These are phyloP conservation scores for Bombyx mori DNA, from an alignment of 1,140 invertebrate species.

Conservation along the genomic window ASM3026992v2 NC_085111.1:11838001-11838500, in stretches of 20 bases:
- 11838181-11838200: slow-evolving; percentile 94
- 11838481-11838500: slow-evolving; percentile 97
- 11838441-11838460: slow-evolving; percentile 92
- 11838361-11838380: slow-evolving; percentile 97
- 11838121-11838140: slow-evolving; percentile 92
- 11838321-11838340: slow-evolving; percentile 97
- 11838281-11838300: slow-evolving; percentile 94
- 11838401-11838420: slow-evolving; percentile 92
- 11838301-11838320: slow-evolving; percentile 96
- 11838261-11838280: slow-evolving; percentile 97
- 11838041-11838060: slow-evolving; percentile 82
- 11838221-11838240: slow-evolving; percentile 93
- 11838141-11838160: slow-evolving; percentile 89
- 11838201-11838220: slow-evolving; percentile 94
- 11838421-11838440: slow-evolving; percentile 94
- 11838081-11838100: slow-evolving; percentile 95
- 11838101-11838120: slow-evolving; percentile 95
- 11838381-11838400: slow-evolving; percentile 93
- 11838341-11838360: slow-evolving; percentile 94
- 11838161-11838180: slow-evolving; percentile 97
- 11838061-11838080: slow-evolving; percentile 91
- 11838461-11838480: slow-evolving; percentile 95
- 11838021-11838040: slow-evolving; percentile 88
- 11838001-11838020: slow-evolving; percentile 93
- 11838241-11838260: slow-evolving; percentile 96